These are phyloP conservation scores for Pteromalus puparum DNA, from an alignment of 1,140 invertebrate species.

Conservation along the genomic window DNA sequence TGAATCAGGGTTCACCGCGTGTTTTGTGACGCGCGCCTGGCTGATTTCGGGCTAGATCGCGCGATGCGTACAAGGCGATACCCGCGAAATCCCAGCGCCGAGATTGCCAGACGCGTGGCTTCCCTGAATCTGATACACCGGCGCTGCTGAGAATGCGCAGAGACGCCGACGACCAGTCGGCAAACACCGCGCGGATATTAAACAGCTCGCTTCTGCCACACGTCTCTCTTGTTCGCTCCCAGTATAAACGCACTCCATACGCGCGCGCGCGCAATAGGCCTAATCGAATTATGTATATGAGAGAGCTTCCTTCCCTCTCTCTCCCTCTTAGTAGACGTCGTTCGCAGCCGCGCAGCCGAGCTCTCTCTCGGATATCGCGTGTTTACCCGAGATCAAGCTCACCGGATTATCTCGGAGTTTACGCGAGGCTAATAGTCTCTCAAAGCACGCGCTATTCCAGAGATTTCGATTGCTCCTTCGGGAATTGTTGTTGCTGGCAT, in stretches of 20 bases:
- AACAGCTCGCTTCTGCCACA: neutral
- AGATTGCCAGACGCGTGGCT: neutral
- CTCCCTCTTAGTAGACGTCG: too few relatives aligned
- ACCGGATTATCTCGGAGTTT: neutral
- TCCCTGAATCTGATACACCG: neutral
- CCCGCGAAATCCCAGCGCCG: constrained; percentile 7
- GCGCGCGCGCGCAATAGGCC: neutral
- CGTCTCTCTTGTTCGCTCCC: neutral
- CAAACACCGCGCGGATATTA: constrained; percentile 15
- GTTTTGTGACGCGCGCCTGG: neutral
- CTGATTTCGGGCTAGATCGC: neutral
- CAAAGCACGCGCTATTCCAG: neutral
- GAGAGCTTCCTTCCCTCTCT: neutral
- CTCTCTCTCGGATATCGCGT: neutral
- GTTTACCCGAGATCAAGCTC: neutral
- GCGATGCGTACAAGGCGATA: neutral
- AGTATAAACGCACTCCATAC: neutral
- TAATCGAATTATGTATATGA: constrained; percentile 14
- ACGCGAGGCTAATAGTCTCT: neutral
- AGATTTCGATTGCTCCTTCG: too few relatives aligned
- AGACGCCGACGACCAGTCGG: neutral
- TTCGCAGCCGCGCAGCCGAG: too few relatives aligned
- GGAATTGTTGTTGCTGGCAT: neutral
- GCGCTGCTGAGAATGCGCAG: neutral
- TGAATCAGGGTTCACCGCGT: neutral